Evolutionary conservation across 1,140 invertebrate species (phyloP).

Genomic region (Drosophila subpulchrella): DNA sequence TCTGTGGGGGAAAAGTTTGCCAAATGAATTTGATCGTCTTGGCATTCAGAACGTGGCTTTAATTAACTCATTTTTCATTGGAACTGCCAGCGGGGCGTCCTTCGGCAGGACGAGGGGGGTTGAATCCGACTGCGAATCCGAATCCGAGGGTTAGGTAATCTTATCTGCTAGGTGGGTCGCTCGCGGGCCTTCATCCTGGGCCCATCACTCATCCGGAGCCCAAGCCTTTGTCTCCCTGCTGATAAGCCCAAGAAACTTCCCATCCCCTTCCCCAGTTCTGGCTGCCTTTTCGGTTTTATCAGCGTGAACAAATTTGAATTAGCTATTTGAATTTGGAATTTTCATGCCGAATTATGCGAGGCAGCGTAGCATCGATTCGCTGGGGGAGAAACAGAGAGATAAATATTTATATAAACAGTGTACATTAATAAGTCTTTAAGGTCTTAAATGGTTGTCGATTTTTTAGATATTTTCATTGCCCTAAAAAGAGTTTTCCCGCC

Average conservation of each 20-base stretch:
- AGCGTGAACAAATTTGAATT: conserved; percentile 55
- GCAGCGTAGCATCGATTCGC: conserved; percentile 51
- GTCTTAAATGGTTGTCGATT: not conserved
- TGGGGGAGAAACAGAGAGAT: conserved; percentile 45
- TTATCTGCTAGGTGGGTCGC: conserved; percentile 60
- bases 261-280: not conserved
- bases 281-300: conserved; percentile 37
- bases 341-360: conserved; percentile 64
- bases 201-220: conserved; percentile 67
- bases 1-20: conserved; percentile 58
- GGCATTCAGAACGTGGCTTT: conserved; percentile 73
- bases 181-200: conserved; percentile 30
- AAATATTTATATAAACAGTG: conserved; percentile 8
- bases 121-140: not conserved
- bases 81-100: conserved; percentile 47
- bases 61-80: conserved; percentile 84
- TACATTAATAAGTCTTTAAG: not conserved
- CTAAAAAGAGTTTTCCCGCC: not conserved
- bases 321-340: conserved; percentile 58
- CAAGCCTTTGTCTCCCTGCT: conserved; percentile 64
- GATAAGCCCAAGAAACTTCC: conserved; percentile 52
- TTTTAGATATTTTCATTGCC: too few relatives aligned
- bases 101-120: conserved; percentile 8
- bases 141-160: conserved; percentile 55
- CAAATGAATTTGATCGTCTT: conserved; percentile 72